Evolutionary conservation across 2,888 invertebrate species (phyloP).

Genomic region (Anthophora plumipes): DNA sequence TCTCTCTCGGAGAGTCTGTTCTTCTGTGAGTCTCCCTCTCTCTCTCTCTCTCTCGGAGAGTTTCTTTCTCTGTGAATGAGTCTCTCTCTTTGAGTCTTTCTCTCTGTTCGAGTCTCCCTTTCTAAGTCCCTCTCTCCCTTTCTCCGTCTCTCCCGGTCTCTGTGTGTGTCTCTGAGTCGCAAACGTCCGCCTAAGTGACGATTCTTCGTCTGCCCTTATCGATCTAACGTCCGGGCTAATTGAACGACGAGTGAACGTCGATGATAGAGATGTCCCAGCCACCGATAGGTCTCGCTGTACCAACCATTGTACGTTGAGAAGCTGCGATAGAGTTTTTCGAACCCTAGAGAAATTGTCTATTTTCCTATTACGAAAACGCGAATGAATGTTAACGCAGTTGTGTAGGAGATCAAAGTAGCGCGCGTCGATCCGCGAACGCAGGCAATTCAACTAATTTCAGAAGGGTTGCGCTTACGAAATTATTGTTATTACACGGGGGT

Average conservation of each 20-base stretch:
- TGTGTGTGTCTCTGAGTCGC: neutral
- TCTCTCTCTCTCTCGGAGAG: neutral
- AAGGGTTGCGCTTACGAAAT: conserved; percentile 29
- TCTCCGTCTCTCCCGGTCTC: neutral
- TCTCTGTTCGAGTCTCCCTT: no score
- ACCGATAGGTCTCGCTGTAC: neutral
- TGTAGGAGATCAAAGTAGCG: neutral
- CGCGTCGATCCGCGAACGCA: conserved; percentile 1
- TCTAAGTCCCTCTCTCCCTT: no score
- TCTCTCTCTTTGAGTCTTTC: no score
- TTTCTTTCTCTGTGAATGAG: no score
- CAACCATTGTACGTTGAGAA: no score
- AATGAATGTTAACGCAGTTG: neutral
- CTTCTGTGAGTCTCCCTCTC: no score
- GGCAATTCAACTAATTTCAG: neutral
- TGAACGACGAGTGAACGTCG: neutral
- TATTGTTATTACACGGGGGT: conserved; percentile 33
- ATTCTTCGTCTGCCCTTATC: conserved; percentile 31
- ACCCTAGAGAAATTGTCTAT: no score
- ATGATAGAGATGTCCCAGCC: neutral
- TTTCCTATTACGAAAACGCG: no score
- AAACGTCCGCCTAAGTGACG: conserved; percentile 26
- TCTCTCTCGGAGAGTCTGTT: no score
- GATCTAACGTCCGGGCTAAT: conserved; percentile 40
- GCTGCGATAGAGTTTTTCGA: no score